Evolutionary conservation across 1,140 invertebrate species (phyloP), one percentile per base, ranked within the genome.

Genomic region (Lepidostoma basale): DNA sequence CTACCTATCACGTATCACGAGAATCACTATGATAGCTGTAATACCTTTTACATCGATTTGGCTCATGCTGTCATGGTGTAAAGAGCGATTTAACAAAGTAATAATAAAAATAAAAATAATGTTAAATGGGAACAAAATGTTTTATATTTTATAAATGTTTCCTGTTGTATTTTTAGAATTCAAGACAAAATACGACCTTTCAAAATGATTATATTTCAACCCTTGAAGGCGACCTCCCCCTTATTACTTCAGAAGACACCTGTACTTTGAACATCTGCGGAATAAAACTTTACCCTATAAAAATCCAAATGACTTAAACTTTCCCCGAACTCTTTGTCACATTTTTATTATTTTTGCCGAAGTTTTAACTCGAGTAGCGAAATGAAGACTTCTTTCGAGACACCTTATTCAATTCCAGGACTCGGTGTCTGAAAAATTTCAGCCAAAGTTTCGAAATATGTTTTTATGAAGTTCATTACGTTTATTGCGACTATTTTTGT

Each of bases 371-470:
- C 42, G 12, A 10, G 49, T n/a, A 1, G 14, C n/a, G 6, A n/a
- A 54, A 8, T 54, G 28, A 54, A 54, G n/a, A n/a, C n/a, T 54
- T 54, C 49, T 54, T 54, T 54, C 18, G 23, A 54, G 30, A 54
- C 49, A 28, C 49, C 49, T 54, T 54, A 54, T 54, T 54, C 49
- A 54, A 54, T 54, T 54, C 25, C 45, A 22, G 45, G 18, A 18
- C 20, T 49, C 45, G 18, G 20, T 5, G 45, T 49, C 45, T 49
- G 18, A n/a, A 23, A 23, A 49, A 49, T 22, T 49, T 49, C 10
- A 4, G 10, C n/a, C 12, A 49, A 49, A 49, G 45, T 49, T 49
- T 49, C 45, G 45, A 49, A 49, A 49, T 49, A 49, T 49, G 45
- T 25, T 49, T 49, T 49, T 49, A 49, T 49, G 45, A 49, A 49